Conservation (phyloP, 2,113 vertebrate species). For the Plestiodon gilberti region DNA sequence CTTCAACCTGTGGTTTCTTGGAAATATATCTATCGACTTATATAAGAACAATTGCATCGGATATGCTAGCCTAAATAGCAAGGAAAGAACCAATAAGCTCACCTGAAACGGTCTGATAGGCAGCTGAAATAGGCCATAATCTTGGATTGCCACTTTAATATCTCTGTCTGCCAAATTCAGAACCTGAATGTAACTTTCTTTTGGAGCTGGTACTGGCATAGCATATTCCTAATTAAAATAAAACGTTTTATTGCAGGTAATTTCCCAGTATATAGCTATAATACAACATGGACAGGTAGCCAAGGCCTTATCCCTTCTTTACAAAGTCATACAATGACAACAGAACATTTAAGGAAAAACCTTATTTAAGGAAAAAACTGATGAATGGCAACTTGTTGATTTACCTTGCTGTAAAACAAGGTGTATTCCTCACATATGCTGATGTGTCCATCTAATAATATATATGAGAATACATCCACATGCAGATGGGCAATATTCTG, state of each 20-base stretch:
- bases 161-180: conserved; percentile 83
- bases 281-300: conserved; percentile 15
- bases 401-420: not conserved
- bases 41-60: not conserved
- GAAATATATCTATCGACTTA: not conserved
- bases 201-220: conserved; percentile 73
- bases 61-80: conserved; percentile 2
- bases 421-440: not conserved
- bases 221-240: conserved; percentile 81
- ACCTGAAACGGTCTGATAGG: conserved; percentile 82
- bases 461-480: not conserved
- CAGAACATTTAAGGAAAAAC: conserved; percentile 24
- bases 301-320: conserved; percentile 24
- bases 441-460: not conserved
- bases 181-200: conserved; percentile 84
- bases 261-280: conserved; percentile 43
- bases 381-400: conserved; percentile 5
- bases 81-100: conserved; percentile 12
- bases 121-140: conserved; percentile 66
- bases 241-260: conserved; percentile 59
- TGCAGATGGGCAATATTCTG: not conserved
- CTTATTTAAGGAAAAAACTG: conserved; percentile 38
- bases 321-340: conserved; percentile 40
- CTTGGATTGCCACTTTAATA: conserved; percentile 73
- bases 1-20: too few relatives aligned